Base-by-base conservation (phyloP, 2,113 vertebrate species). In the Nibea albiflora region DNA sequence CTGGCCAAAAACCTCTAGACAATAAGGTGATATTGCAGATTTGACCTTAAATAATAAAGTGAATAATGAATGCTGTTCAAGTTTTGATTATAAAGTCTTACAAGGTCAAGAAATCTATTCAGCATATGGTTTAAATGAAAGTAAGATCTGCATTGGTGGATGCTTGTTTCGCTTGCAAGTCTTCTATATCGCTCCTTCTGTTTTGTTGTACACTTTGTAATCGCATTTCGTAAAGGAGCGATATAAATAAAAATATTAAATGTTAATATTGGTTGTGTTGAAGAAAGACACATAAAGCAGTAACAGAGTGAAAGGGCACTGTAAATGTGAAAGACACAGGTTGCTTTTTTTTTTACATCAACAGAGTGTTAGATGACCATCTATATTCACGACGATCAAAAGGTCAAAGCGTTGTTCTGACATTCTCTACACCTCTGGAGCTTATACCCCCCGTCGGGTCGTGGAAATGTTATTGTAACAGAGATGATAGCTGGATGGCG, bases 331-430 rank as follows among this genome's bases (percentile, higher is more conserved):
- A 83, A 84, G 81, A 89, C 74, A 69, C 81, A 64, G 81, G 85
- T 73, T 78, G 71, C 80, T 72, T 89, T 88, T 72, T 89, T 88
- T 66, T 47, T 84, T 73, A 84, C 73, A 77, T 61, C 74, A 74
- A 44, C 85, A 50, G 60, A 78, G 73, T 69, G 78, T 84, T 85
- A 85, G 88, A 87, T 79, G 79, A 56, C 87, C 86, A 85, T 94
- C 89, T 92, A 88, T 88, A 90, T 87, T 92, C 86, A 67, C 78
- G 26, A 61, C 60, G 39, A 89, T 92, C 89, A 84, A 91, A 94
- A 94, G 92, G 93, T 92, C 90, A 92, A 56, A 85, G 73, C 39
- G 16, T 81, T 84, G 89, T 87, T 87, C 90, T 92, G 91, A 91
- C 89, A 94, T 93, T 92, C 87, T 90, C 88, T 20, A 60, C 87